Evolutionary conservation across 2,797 vertebrate genomes (phyloP).

Genomic region (Typhlichthys subterraneus): DNA sequence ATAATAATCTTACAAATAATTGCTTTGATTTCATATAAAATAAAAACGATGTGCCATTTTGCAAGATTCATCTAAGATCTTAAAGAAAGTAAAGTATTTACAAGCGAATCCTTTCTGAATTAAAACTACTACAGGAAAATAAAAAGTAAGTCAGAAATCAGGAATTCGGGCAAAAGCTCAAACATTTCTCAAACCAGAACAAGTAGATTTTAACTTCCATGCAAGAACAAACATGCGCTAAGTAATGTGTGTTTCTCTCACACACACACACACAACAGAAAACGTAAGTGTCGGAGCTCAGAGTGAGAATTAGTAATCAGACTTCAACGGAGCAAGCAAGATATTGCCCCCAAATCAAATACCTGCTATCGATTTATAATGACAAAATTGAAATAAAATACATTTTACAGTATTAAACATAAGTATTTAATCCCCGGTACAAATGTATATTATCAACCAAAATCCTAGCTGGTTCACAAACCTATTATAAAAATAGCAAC

Average conservation of each 20-base stretch:
- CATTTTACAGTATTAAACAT: background rate
- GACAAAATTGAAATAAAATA: slow-evolving; percentile 36
- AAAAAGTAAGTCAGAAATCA: slow-evolving; percentile 40
- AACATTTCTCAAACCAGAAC: slow-evolving; percentile 65
- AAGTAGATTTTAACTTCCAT: slow-evolving; percentile 69
- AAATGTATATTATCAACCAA: slow-evolving; percentile 38
- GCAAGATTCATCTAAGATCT: slow-evolving; percentile 74
- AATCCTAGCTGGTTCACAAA: slow-evolving; percentile 17
- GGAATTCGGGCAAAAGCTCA: slow-evolving; percentile 50
- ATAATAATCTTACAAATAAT: slow-evolving; percentile 14
- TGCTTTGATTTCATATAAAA: background rate
- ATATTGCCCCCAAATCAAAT: slow-evolving; percentile 31
- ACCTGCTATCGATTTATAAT: slow-evolving; percentile 39
- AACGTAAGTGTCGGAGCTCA: slow-evolving; percentile 68
- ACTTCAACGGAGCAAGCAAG: slow-evolving; percentile 80
- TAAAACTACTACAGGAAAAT: slow-evolving; percentile 59
- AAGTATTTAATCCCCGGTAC: slow-evolving; percentile 40
- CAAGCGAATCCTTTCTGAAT: slow-evolving; percentile 52
- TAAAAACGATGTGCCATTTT: slow-evolving; percentile 67
- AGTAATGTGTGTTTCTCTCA: slow-evolving; percentile 66
- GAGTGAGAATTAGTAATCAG: slow-evolving; percentile 88
- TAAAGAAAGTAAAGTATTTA: slow-evolving; percentile 8
- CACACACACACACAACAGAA: slow-evolving; percentile 42
- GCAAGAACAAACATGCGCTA: slow-evolving; percentile 94
- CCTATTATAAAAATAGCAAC: no score